Base-by-base conservation (phyloP, 2,888 invertebrate genomes). In the Exocentrus adspersus region DNA sequence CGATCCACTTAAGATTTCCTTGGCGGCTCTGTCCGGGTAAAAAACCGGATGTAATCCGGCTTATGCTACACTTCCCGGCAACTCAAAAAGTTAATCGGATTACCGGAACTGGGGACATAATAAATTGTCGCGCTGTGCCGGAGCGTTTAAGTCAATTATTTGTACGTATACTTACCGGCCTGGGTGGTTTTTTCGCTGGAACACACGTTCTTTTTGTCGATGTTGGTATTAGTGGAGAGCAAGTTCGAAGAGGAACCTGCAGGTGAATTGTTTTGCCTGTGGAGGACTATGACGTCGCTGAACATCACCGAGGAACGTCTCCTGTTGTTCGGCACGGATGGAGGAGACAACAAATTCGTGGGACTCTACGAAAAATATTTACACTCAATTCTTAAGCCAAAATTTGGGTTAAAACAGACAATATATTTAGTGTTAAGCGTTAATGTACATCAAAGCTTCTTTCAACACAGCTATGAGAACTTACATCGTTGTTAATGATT, bases 121-220 rank as follows among this genome's bases (percentile, higher is more conserved):
- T 56, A 62, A 62, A 62, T 62, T 62, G 50, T 42, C 9, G 32
- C n/a, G 7, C n/a, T 30, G 48, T n/a, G n/a, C n/a, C n/a, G n/a
- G n/a, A n/a, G n/a, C n/a, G n/a, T n/a, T n/a, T n/a, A n/a, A n/a
- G n/a, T n/a, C n/a, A n/a, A n/a, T n/a, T n/a, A n/a, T n/a, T n/a
- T n/a, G n/a, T n/a, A n/a, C n/a, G n/a, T n/a, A n/a, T n/a, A 32
- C 59, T 62, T 83, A 87, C 89, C 89, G 70, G 94, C 92, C 84
- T 94, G 94, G 2, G 94, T 94, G 89, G 93, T 94, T 82, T 94
- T 94, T 80, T 94, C 94, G 42, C 92, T 92, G 53, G 92, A 92
- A 81, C 92, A 93, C 30, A 92, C 85, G 78, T 88, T 89, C 77
- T 86, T 87, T 73, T 85, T 85, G 64, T 84, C 87, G 43, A 80